Evolutionary conservation across 2,888 invertebrate genomes (phyloP).

Genomic region (Tenthredo amoena): DNA sequence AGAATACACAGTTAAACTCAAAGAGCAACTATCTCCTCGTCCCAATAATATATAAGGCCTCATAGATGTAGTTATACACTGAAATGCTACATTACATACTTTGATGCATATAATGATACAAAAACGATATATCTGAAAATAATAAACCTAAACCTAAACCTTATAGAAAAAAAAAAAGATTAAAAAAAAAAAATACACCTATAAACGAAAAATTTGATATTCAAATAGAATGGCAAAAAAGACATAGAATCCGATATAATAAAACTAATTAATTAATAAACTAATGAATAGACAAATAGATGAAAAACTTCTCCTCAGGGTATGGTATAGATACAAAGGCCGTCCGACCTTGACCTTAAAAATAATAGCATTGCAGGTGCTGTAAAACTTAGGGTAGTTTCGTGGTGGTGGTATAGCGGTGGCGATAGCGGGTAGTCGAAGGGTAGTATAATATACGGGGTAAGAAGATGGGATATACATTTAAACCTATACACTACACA

Average conservation of each 20-base stretch:
- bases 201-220: conserved; percentile 46
- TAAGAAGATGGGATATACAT: conserved; percentile 14
- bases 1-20: conserved; percentile 68
- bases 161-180: not conserved
- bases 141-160: not conserved
- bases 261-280: conserved; percentile 12
- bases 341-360: conserved; percentile 48
- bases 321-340: conserved; percentile 38
- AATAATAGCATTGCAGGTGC: conserved; percentile 33
- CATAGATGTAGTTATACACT: not conserved
- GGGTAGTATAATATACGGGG: conserved; percentile 55
- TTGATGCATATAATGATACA: not conserved
- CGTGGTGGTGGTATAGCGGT: not conserved
- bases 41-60: not conserved
- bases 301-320: not conserved
- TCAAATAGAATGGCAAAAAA: conserved; percentile 55
- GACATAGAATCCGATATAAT: conserved; percentile 41
- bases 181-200: not conserved
- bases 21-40: conserved; percentile 27
- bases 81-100: conserved; percentile 5
- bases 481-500: conserved; percentile 50
- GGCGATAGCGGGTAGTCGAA: conserved; percentile 50
- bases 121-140: conserved; percentile 7
- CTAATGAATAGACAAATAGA: conserved; percentile 8
- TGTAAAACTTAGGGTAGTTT: conserved; percentile 39